phyloP scores from a whole-genome alignment of 2,888 invertebrate genomes.

The Selenia dentaria region DNA sequence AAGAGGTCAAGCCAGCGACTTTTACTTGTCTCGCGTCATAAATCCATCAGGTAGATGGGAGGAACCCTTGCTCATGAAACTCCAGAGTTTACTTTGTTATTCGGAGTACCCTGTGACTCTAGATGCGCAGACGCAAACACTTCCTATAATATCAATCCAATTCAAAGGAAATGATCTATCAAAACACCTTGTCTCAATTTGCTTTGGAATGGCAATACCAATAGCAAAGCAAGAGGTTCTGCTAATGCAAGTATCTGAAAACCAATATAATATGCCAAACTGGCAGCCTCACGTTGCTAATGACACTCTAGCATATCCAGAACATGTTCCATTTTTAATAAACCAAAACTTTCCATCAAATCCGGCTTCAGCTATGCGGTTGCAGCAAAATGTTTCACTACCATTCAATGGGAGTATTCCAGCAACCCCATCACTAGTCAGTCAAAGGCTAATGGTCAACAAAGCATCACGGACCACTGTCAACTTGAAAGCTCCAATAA shows the following conservation, averaged over 20 bases:
- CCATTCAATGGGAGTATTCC: conserved; percentile 64
- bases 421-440: conserved; percentile 52
- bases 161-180: conserved; percentile 78
- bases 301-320: conserved; percentile 57
- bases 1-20: conserved; percentile 85
- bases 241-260: conserved; percentile 48
- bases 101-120: conserved; percentile 64
- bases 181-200: conserved; percentile 67
- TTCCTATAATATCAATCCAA: conserved; percentile 73
- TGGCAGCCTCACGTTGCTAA: conserved; percentile 57
- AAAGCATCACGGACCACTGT: conserved; percentile 63
- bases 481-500: conserved; percentile 61
- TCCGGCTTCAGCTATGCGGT: conserved; percentile 71
- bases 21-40: conserved; percentile 84
- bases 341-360: conserved; percentile 76
- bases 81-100: conserved; percentile 72
- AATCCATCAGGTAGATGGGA: conserved; percentile 83
- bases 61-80: conserved; percentile 63
- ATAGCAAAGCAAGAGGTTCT: conserved; percentile 76
- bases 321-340: conserved; percentile 71
- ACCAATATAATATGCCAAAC: conserved; percentile 47
- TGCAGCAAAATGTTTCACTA: conserved; percentile 62
- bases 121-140: conserved; percentile 63
- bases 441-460: conserved; percentile 63
- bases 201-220: conserved; percentile 72